Evolutionary conservation across 2,113 vertebrate genomes (phyloP).

Genomic region (Embiotoca jacksoni): DNA sequence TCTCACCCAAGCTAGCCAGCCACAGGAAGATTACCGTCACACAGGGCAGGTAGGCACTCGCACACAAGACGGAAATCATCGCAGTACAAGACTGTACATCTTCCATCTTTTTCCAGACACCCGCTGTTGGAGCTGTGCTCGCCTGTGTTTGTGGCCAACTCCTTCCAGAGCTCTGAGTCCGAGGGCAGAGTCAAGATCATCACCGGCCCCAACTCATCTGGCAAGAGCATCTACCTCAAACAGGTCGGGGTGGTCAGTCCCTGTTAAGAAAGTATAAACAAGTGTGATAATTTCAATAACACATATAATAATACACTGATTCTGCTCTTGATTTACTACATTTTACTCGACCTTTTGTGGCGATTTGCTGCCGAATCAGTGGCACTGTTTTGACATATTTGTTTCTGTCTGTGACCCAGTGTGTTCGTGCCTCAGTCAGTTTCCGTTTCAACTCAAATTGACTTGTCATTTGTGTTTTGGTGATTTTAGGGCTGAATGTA

Average conservation of each 20-base stretch:
- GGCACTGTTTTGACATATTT: too few relatives aligned
- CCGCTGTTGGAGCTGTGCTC: conserved; percentile 94
- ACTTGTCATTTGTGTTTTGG: background rate
- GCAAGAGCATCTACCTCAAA: conserved; percentile 97
- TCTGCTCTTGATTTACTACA: too few relatives aligned
- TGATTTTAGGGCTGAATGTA: background rate
- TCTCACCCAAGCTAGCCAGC: conserved; percentile 83
- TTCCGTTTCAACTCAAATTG: too few relatives aligned
- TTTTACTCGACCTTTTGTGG: background rate
- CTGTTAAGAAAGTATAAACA: background rate
- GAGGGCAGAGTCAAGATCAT: conserved; percentile 91
- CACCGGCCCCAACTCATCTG: conserved; percentile 97
- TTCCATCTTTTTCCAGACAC: conserved; percentile 82
- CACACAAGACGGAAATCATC: background rate
- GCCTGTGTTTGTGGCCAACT: conserved; percentile 93
- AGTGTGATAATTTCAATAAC: background rate
- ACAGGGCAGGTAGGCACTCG: conserved; percentile 84
- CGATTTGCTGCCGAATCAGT: background rate
- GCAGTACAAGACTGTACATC: background rate
- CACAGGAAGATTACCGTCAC: conserved; percentile 77
- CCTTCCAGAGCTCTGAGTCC: conserved; percentile 85
- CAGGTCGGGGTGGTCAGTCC: conserved; percentile 79
- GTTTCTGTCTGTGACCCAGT: too few relatives aligned
- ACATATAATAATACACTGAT: background rate
- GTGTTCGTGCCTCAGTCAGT: too few relatives aligned